A percentile compares a stretch with the other conserved stretches of the same genome.
Conservation (phyloP, 2,888 invertebrate genomes). For the Philereme vetulata region DNA sequence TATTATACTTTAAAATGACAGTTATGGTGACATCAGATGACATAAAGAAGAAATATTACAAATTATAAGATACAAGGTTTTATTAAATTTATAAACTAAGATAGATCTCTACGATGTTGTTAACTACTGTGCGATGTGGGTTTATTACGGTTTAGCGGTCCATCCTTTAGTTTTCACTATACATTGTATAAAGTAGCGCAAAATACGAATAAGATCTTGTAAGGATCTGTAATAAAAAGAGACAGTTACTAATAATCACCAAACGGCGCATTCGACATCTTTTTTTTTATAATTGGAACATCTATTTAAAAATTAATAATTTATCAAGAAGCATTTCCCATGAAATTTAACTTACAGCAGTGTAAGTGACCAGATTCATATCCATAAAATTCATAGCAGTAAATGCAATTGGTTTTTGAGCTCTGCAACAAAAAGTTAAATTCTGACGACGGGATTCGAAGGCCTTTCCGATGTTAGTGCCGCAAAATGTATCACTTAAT, state of each 20-base stretch:
- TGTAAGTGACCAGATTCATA: slow-evolving; percentile 71
- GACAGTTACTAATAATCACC: background rate
- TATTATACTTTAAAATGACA: slow-evolving; percentile 9
- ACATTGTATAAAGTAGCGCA: slow-evolving; percentile 77
- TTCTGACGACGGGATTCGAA: no score
- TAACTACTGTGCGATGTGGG: slow-evolving; percentile 10
- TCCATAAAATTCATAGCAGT: slow-evolving; percentile 77
- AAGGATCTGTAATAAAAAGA: slow-evolving; percentile 66
- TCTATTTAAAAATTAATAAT: no score
- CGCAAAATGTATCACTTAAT: no score
- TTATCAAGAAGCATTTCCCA: background rate
- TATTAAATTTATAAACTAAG: slow-evolving; percentile 7
- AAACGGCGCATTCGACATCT: no score
- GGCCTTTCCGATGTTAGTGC: no score
- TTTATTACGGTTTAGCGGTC: slow-evolving; percentile 15
- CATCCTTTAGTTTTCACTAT: slow-evolving; percentile 56
- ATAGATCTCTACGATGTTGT: slow-evolving; percentile 11
- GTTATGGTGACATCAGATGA: slow-evolving; percentile 17
- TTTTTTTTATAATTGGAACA: no score
- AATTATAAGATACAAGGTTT: slow-evolving; percentile 6
- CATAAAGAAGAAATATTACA: slow-evolving; percentile 5
- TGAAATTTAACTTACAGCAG: slow-evolving; percentile 58
- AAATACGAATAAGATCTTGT: slow-evolving; percentile 77
- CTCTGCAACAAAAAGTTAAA: slow-evolving; percentile 51
- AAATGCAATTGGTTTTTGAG: slow-evolving; percentile 73